Evolutionary conservation across 2,113 vertebrate genomes (phyloP), one percentile per base, ranked within the genome.

Genomic region (Mellivora capensis): DNA sequence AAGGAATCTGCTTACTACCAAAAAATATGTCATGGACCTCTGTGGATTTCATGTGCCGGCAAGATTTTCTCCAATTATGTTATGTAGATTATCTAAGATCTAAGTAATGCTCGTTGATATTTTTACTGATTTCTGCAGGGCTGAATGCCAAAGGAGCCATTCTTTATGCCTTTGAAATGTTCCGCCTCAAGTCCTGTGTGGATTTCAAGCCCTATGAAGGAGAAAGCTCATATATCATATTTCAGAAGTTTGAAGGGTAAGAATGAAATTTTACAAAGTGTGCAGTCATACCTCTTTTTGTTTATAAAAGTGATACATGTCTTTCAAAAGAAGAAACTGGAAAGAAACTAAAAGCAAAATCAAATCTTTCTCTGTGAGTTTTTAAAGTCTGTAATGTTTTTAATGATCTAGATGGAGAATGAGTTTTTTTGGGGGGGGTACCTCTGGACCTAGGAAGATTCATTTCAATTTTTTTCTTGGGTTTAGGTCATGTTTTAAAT

Each of bases 151-250:
- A 99, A 98, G 99, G 97, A 71, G 99, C 99, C 18, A 99, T 99
- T 97, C 99, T 99, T 79, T 99, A 99, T 94, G 98, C 99, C 0
- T 99, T 99, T 98, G 99, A 99, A 98, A 99, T 99, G 99, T 99
- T 99, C 93, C 99, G 99, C 29, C 99, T 99, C 5, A 99, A 99
- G 97, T 99, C 99, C 27, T 99, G 99, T 61, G 4, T 99, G 15
- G 99, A 99, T 98, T 99, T 99, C 98, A 99, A 99, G 97, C 99
- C 99, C 1, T 99, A 99, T n/a, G 99, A 99, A 97, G 99, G 99
- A 96, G 99, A 99, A 88, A 97, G 88, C 59, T 98, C 98, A 0
- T 99, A 97, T 57, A 99, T 99, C 97, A 99, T 99, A 93, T 99
- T 99, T 97, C 99, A 97, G 83, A 99, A 99, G 95, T 98, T 97